A percentile compares a stretch with the other conserved stretches of the same genome.
These are phyloP conservation scores for Orthosia gracilis DNA, from an alignment of 2,888 invertebrate species.

Conservation along the genomic window DNA sequence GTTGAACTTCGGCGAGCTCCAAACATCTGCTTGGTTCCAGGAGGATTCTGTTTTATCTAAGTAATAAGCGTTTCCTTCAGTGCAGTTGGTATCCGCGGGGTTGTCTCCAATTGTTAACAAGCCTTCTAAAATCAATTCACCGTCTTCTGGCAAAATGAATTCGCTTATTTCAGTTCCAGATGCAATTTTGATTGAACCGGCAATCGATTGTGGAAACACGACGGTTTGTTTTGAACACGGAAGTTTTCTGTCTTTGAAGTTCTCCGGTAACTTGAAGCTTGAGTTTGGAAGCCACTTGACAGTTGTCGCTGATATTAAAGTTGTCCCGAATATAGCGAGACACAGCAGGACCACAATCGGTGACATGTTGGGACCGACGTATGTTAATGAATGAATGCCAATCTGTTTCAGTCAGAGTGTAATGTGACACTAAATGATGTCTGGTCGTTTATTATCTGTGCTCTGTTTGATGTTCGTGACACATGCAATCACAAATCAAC, in stretches of 20 bases:
- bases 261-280: slow-evolving; percentile 81
- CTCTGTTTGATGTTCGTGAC: slow-evolving; percentile 73
- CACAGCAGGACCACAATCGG: slow-evolving; percentile 34
- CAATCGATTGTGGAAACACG: slow-evolving; percentile 80
- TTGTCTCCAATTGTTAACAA: slow-evolving; percentile 76
- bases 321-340: slow-evolving; percentile 58
- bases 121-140: slow-evolving; percentile 82
- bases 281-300: slow-evolving; percentile 85
- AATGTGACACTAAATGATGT: slow-evolving; percentile 82
- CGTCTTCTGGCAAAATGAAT: slow-evolving; percentile 83
- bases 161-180: slow-evolving; percentile 73
- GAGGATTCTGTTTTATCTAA: slow-evolving; percentile 76
- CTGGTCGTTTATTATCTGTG: slow-evolving; percentile 79
- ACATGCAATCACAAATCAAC: slow-evolving; percentile 73
- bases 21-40: slow-evolving; percentile 85
- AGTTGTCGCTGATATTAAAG: slow-evolving; percentile 71
- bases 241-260: slow-evolving; percentile 80
- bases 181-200: slow-evolving; percentile 75
- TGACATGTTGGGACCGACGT: slow-evolving; percentile 64
- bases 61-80: slow-evolving; percentile 77
- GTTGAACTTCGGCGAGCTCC: slow-evolving; percentile 84
- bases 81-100: slow-evolving; percentile 74
- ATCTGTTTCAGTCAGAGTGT: slow-evolving; percentile 67
- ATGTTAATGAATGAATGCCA: slow-evolving; percentile 75
- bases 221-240: slow-evolving; percentile 86